Conservation (phyloP, 2,888 invertebrate genomes). For the Amblyteles armatorius region DNA sequence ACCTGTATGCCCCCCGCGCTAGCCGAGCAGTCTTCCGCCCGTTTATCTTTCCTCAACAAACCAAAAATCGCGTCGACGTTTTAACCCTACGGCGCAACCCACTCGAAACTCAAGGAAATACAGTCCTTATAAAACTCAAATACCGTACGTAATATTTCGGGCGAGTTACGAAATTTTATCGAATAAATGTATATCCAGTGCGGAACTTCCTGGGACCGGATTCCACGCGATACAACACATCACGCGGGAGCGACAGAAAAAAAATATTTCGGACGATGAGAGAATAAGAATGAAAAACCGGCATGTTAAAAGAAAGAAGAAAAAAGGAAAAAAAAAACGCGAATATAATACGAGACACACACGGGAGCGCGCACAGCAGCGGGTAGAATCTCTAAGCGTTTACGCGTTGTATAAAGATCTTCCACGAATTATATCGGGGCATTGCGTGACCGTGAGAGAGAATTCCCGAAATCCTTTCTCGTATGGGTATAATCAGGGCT, state of each 20-base stretch:
- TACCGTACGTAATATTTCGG: neutral
- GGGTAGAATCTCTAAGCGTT: conserved; percentile 42
- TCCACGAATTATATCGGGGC: conserved; percentile 80
- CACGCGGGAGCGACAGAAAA: conserved; percentile 35
- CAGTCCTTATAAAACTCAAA: conserved; percentile 1
- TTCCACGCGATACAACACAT: conserved; percentile 2
- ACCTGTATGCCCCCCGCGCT: neutral
- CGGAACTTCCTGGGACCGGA: neutral
- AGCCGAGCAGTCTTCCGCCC: neutral
- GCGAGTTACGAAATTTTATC: neutral
- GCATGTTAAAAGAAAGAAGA: conserved; percentile 7
- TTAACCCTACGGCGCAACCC: neutral
- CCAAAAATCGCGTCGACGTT: conserved; percentile 38
- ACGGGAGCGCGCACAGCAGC: conserved; percentile 44
- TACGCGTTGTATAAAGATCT: conserved; percentile 75
- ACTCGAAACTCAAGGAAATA: neutral
- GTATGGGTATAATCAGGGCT: conserved; percentile 75
- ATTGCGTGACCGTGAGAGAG: conserved; percentile 80
- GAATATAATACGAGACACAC: conserved; percentile 37
- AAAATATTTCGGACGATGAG: conserved; percentile 38
- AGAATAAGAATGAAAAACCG: conserved; percentile 43
- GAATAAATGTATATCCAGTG: too few species aligned
- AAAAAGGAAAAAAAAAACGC: neutral
- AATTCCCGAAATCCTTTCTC: conserved; percentile 75
- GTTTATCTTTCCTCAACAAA: conserved; percentile 36